Evolutionary conservation across 2,888 invertebrate species (phyloP), one percentile per base, ranked within the genome.

Genomic region (Reticulitermes lucifugus): DNA sequence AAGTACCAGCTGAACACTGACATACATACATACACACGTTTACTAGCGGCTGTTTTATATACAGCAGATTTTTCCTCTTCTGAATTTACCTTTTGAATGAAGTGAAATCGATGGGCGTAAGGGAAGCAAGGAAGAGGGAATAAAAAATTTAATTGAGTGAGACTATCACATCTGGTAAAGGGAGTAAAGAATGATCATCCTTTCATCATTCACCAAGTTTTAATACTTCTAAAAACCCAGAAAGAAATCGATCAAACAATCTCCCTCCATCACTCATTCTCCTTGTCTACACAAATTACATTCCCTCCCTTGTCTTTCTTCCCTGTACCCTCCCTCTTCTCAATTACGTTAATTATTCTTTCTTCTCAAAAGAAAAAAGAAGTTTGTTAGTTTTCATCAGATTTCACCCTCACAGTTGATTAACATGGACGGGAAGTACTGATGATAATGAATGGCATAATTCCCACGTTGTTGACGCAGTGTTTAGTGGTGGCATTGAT

Each of bases 331-430:
- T 35, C 35, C 22, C 59, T 35, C 46, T 70, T 70, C 81, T 81
- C 65, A 81, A 81, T 81, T 81, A 81, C 81, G 10, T 70, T 81
- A 81, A 81, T 81, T 81, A 81, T 81, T 81, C 81, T 81, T 81
- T 81, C 81, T 81, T 70, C 35, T 25, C 59, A 35, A 25, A 9
- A 60, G 35, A 70, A 41, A 70, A 81, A 43, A 77, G 41, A 77
- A 77, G 77, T 77, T 77, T 41, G 77, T 77, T 77, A n/a, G n/a
- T 77, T 77, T 46, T 41, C 77, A 41, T 77, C 65, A 65, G 65
- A 65, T 65, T 65, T 6, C 65, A 65, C 65, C 65, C 65, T 77
- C 77, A 6, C 41, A n/a, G n/a, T 22, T 43, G 65, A 81, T 81
- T 81, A 65, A 43, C 81, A 65, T 70, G 55, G 81, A 60, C 25